These are phyloP conservation scores for Amphiura filiformis DNA, from an alignment of 35 echinoderm and acorn worm species.

Conservation along the genomic window DNA sequence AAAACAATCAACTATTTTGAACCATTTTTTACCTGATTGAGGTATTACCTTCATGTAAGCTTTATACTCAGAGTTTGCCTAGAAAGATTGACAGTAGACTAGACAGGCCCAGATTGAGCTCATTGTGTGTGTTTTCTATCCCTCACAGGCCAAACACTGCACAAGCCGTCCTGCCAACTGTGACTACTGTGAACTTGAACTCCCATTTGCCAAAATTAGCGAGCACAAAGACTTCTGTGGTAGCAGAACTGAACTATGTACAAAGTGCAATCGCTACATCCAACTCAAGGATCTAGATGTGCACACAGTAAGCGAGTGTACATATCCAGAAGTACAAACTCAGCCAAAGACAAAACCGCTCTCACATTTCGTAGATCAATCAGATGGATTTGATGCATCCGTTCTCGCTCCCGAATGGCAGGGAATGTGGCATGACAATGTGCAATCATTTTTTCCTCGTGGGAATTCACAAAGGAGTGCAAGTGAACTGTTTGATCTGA, in stretches of 20 bases:
- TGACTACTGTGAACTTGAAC: slow-evolving; percentile 88
- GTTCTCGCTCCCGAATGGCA: neutral
- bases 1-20: too few relatives aligned
- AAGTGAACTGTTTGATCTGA: neutral
- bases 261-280: slow-evolving; percentile 68
- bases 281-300: slow-evolving; percentile 54
- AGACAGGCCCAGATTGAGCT: too few relatives aligned
- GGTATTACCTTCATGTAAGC: neutral
- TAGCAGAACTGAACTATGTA: slow-evolving; percentile 81
- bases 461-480: neutral
- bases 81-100: too few relatives aligned
- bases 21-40: too few relatives aligned
- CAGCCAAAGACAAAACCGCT: neutral
- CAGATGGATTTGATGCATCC: neutral
- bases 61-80: too few relatives aligned
- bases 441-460: neutral
- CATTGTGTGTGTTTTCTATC: too few relatives aligned
- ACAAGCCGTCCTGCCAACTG: slow-evolving; percentile 48
- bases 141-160: slow-evolving; percentile 54
- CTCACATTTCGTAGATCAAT: neutral
- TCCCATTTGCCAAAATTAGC: slow-evolving; percentile 45
- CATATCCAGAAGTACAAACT: slow-evolving; percentile 33
- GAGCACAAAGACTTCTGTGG: slow-evolving; percentile 86
- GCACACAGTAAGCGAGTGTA: slow-evolving; percentile 58
- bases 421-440: neutral